Evolutionary conservation across 2,113 vertebrate species (phyloP), one percentile per base, ranked within the genome.

Genomic region (Gymnobelideus leadbeateri): DNA sequence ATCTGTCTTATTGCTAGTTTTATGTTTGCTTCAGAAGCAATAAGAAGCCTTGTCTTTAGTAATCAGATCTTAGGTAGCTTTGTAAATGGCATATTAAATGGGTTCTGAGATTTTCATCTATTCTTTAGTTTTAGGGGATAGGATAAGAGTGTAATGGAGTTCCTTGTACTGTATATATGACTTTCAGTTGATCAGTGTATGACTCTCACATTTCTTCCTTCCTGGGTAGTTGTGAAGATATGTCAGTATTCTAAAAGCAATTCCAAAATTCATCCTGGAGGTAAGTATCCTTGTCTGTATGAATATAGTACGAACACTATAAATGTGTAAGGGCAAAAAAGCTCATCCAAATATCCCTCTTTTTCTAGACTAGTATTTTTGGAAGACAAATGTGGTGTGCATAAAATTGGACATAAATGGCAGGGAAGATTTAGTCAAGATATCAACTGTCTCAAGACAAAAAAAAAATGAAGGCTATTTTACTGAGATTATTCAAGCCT

Each of bases 391-490:
- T 77, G 7, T 3, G 51, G 24, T 31, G 16, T 89, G 3, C 0
- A 6, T 89, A 91, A 93, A 1, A 2, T 25, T 91, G 14, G 28
- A 49, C 49, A 95, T 94, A 94, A 95, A 96, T 92, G 92, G 54
- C 50, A 46, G 31, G 91, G 61, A 50, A 53, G 31, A 91, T 53
- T 95, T 92, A 54, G 12, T 43, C 37, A 77, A 43, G 68, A n/a
- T n/a, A 77, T 77, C 43, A 77, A 77, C 68, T 77, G 68, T 77
- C 68, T 77, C 68, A 43, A 77, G 37, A n/a, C 6, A 31, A 51
- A 92, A 49, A 54, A 91, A 93, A 92, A 49, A 49, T 93, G 93
- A 94, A 92, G 91, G 94, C 90, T 90, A 90, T 91, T 89, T 89
- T 93, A 77, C 4, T 3, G 1, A 92, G 9, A 46, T 92, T 91